phyloP scores from a whole-genome alignment of 2,888 invertebrate genomes.

The Lithophane socia region DNA sequence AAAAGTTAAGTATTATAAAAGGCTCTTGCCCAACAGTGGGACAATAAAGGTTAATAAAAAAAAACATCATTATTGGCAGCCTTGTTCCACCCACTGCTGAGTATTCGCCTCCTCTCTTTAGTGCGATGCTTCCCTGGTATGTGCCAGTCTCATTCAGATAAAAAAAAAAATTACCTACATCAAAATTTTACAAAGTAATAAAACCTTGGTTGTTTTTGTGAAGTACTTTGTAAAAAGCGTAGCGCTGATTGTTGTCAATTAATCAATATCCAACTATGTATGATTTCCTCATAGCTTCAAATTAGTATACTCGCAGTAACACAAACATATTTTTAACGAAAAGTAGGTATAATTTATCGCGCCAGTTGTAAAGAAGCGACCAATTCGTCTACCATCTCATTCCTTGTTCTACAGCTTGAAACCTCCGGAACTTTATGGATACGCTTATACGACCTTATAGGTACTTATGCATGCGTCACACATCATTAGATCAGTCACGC shows the following conservation, averaged over 20 bases:
- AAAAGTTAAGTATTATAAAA: no score
- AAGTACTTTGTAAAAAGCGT: conserved; percentile 1
- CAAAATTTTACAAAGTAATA: no score
- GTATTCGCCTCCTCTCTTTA: no score
- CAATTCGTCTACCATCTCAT: not conserved
- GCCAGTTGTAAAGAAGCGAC: not conserved
- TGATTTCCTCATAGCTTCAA: conserved; percentile 18
- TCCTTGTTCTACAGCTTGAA: not conserved
- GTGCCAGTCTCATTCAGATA: no score
- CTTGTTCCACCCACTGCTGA: no score
- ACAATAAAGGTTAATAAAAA: no score
- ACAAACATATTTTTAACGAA: not conserved
- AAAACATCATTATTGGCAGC: no score
- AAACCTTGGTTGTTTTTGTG: conserved; percentile 12
- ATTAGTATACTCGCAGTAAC: not conserved
- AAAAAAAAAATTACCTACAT: no score
- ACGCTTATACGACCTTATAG: conserved; percentile 9
- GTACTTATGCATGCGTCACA: conserved; percentile 33
- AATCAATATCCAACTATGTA: conserved; percentile 3
- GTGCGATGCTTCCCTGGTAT: no score
- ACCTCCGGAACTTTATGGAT: not conserved
- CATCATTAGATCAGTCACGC: conserved; percentile 44
- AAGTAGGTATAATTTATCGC: not conserved
- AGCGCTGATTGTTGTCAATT: conserved; percentile 6
- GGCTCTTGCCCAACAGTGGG: no score